These are phyloP conservation scores for Pogonocichla stellata DNA, from an alignment of 2,113 vertebrate genomes.

Conservation along the genomic window DNA sequence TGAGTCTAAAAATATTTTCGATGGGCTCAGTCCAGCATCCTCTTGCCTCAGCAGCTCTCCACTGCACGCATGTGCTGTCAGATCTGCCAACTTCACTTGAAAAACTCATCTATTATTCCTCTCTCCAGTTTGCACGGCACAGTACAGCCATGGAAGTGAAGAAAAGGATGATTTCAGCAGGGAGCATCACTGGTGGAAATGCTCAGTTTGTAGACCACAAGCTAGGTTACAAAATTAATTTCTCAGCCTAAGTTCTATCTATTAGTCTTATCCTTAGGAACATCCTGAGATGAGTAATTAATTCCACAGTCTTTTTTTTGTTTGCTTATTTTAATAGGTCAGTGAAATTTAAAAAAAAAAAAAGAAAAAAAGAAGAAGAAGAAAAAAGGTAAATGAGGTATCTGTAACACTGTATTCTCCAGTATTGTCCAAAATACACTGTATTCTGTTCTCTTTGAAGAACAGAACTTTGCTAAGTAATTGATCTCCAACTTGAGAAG, in stretches of 20 bases:
- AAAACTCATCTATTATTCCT: slow-evolving; percentile 4
- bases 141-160: background rate
- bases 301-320: background rate
- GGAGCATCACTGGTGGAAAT: background rate
- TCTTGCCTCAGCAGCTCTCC: slow-evolving; percentile 17
- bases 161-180: background rate
- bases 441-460: background rate
- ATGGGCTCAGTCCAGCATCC: background rate
- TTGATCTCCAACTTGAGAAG: background rate
- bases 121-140: background rate
- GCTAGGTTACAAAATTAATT: background rate
- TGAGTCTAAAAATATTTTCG: background rate
- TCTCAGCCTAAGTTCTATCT: background rate
- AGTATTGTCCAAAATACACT: background rate
- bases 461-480: background rate
- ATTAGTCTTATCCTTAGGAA: background rate
- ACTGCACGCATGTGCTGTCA: background rate
- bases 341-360: background rate
- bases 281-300: background rate
- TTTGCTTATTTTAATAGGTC: background rate
- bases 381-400: background rate
- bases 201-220: background rate
- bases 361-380: background rate
- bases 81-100: background rate
- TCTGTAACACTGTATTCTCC: background rate